These are phyloP conservation scores for Oncopodura yosiiana DNA, from an alignment of 1,140 invertebrate genomes.

Conservation along the genomic window DNA sequence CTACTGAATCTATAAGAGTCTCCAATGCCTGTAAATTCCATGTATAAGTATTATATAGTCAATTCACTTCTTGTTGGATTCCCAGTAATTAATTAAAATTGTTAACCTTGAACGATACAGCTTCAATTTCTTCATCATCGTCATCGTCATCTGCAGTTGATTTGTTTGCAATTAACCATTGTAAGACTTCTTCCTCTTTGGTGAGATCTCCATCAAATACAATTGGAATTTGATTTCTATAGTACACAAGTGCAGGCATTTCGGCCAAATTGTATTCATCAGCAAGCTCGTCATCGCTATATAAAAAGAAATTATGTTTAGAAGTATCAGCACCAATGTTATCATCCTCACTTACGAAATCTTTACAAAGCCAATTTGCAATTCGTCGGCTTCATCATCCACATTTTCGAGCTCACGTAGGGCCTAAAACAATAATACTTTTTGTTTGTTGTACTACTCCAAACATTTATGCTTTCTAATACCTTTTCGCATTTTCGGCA, in stretches of 20 bases:
- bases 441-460: conserved; percentile 30
- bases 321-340: too few relatives aligned
- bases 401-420: conserved; percentile 68
- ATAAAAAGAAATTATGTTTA: too few relatives aligned
- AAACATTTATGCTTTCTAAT: conserved; percentile 70
- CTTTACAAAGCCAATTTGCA: conserved; percentile 89
- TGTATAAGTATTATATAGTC: too few relatives aligned
- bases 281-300: conserved; percentile 76
- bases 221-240: conserved; percentile 79
- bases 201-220: conserved; percentile 86
- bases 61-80: too few relatives aligned
- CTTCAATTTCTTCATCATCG: conserved; percentile 86
- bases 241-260: conserved; percentile 82
- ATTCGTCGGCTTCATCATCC: conserved; percentile 72
- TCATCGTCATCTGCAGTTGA: conserved; percentile 65
- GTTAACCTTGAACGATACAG: conserved; percentile 79
- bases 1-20: too few relatives aligned
- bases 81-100: too few relatives aligned
- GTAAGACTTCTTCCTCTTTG: conserved; percentile 80
- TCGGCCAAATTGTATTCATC: conserved; percentile 84
- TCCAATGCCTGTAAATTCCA: too few relatives aligned
- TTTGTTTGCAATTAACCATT: conserved; percentile 86
- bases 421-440: conserved; percentile 29
- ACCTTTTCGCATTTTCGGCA: conserved; percentile 83
- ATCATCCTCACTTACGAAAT: too few relatives aligned